Evolutionary conservation across 2,888 invertebrate genomes (phyloP).

Genomic region (Dryococelus australis): DNA sequence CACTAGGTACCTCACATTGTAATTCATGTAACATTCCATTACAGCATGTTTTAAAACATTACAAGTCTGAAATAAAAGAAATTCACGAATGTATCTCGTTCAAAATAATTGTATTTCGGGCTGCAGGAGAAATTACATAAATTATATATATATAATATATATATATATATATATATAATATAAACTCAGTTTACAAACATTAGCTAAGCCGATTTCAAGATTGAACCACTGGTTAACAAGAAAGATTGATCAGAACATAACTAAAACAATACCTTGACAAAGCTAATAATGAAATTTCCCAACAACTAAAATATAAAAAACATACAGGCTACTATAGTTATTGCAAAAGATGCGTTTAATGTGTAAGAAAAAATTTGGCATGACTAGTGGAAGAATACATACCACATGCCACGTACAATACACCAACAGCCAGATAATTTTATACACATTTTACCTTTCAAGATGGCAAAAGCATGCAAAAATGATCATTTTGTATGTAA

Average conservation of each 20-base stretch:
- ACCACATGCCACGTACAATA: not conserved
- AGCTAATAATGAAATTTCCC: not conserved
- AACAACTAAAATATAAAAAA: not conserved
- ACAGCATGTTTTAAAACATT: not conserved
- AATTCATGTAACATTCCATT: not conserved
- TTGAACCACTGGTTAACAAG: not conserved
- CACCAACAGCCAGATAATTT: not conserved
- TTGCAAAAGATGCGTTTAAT: not conserved
- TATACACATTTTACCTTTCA: not conserved
- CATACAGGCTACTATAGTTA: not conserved
- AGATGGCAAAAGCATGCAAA: not conserved
- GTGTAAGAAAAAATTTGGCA: not conserved
- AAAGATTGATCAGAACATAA: not conserved
- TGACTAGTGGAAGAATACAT: not conserved
- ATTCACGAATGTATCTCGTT: not conserved
- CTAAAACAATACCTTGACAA: not conserved
- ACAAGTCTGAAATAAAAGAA: not conserved
- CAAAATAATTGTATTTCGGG: not conserved
- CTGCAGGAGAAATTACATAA: not conserved
- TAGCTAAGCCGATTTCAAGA: not conserved
- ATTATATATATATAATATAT: not conserved
- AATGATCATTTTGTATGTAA: not conserved
- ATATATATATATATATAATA: not conserved
- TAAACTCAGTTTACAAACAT: not conserved
- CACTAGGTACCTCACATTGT: not conserved